Percentiles rank a stretch among this genome's conserved stretches.
Evolutionary conservation across 2,113 vertebrate species (phyloP).

Genomic region (Halcyon malimbica): DNA sequence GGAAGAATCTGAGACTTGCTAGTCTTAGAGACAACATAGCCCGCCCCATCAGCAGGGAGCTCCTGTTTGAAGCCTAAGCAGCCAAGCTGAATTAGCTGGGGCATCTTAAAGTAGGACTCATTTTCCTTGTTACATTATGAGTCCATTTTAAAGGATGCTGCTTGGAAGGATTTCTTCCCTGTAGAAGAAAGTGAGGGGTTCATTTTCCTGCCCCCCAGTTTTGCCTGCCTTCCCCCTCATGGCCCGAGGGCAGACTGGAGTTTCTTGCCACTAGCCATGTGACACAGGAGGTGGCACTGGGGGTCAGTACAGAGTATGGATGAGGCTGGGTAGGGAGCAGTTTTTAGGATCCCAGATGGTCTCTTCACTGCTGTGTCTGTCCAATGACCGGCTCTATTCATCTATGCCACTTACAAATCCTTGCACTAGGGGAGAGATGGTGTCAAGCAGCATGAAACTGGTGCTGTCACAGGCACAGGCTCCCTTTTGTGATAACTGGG

Average conservation of each 20-base stretch:
- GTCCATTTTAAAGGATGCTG: not conserved
- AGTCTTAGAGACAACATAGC: not conserved
- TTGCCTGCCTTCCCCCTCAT: not conserved
- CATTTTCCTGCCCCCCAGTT: not conserved
- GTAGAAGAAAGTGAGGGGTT: fast-evolving
- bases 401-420: not conserved
- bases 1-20: not conserved
- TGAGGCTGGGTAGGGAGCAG: not conserved
- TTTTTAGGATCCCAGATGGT: not conserved
- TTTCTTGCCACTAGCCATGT: not conserved
- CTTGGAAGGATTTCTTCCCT: not conserved
- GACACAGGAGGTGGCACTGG: not conserved
- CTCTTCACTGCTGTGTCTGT: not conserved
- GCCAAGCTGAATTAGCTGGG: not conserved
- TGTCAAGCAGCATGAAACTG: not conserved
- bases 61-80: not conserved
- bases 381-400: not conserved
- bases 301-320: not conserved
- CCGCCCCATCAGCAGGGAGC: not conserved
- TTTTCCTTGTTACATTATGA: fast-evolving
- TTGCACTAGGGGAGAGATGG: not conserved
- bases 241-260: not conserved
- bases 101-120: not conserved
- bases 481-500: not conserved
- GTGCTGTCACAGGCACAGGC: not conserved